Evolutionary conservation across 1,140 invertebrate species (phyloP).

Genomic region (Drosophila arizonae): DNA sequence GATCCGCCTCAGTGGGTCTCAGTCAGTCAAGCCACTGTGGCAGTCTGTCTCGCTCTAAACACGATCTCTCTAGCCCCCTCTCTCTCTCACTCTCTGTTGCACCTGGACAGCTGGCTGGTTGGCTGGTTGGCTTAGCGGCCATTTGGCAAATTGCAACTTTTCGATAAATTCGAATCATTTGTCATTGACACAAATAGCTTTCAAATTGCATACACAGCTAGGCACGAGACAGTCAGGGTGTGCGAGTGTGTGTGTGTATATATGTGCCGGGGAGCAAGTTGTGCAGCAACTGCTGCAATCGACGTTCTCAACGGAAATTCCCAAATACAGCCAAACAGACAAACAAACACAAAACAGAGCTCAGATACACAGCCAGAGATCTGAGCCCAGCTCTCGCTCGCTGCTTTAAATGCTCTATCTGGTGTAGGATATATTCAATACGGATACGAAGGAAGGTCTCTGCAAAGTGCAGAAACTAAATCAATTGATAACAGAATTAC

Average conservation of each 20-base stretch:
- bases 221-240: constrained; percentile 22
- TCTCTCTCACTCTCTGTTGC: constrained; percentile 28
- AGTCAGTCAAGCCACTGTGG: constrained; percentile 10
- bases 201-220: constrained; percentile 66
- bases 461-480: not conserved
- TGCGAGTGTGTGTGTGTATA: not conserved
- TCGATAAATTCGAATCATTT: constrained; percentile 81
- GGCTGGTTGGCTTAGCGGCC: constrained; percentile 30
- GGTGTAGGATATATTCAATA: not conserved
- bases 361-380: constrained; percentile 33
- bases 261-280: not conserved
- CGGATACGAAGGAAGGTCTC: not conserved
- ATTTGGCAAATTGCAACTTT: constrained; percentile 79
- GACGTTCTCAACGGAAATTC: constrained; percentile 66
- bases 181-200: constrained; percentile 81
- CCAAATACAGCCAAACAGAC: constrained; percentile 47
- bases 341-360: constrained; percentile 32
- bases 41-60: constrained; percentile 11
- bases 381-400: constrained; percentile 15
- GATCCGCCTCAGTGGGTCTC: constrained; percentile 65
- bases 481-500: too few species aligned
- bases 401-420: not conserved
- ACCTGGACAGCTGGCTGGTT: constrained; percentile 30
- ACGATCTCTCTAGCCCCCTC: constrained; percentile 16
- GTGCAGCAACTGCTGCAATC: constrained; percentile 46